These are phyloP conservation scores for Microplitis demolitor DNA, from an alignment of 1,140 invertebrate genomes.

Conservation along the genomic window DNA sequence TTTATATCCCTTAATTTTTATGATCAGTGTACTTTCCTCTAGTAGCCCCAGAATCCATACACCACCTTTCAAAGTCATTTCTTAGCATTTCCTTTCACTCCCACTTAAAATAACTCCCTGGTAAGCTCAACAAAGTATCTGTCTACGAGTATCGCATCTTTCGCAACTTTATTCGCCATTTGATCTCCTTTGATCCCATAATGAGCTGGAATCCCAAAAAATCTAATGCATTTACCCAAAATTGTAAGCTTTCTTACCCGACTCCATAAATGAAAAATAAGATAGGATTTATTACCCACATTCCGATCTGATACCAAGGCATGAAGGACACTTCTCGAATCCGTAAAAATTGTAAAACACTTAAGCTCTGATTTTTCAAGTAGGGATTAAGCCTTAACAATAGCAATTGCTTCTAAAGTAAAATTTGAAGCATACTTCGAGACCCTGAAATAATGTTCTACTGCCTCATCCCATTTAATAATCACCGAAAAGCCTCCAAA, in stretches of 20 bases:
- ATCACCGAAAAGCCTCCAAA: background rate
- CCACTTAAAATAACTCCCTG: background rate
- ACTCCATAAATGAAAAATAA: background rate
- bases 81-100: background rate
- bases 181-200: background rate
- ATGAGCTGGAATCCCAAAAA: conserved; percentile 13
- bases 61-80: conserved; percentile 11
- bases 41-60: background rate
- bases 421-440: background rate
- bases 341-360: background rate
- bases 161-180: background rate
- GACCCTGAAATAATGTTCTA: background rate
- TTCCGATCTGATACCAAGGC: background rate
- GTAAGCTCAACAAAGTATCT: background rate
- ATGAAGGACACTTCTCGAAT: background rate
- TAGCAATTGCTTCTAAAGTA: background rate
- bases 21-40: background rate
- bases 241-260: background rate
- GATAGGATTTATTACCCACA: background rate
- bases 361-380: background rate
- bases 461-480: background rate
- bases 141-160: background rate
- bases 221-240: background rate
- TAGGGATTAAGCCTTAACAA: background rate
- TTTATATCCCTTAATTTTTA: too few relatives aligned